Base-by-base conservation (phyloP, 1,140 invertebrate genomes). In the Bradynema listronoti region DNA sequence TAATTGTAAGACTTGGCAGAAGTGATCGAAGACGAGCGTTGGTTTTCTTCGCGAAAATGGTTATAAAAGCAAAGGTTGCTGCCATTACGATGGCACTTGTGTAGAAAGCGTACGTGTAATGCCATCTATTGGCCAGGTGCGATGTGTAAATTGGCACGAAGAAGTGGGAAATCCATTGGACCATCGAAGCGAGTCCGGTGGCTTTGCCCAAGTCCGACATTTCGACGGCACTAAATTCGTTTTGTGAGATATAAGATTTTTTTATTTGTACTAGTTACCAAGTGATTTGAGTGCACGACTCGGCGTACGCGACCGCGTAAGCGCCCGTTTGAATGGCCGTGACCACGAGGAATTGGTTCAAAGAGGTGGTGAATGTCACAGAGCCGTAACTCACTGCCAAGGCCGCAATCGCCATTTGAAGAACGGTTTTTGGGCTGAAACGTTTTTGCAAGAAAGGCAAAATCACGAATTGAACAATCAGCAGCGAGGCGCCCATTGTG, bases 101-200 rank as follows among this genome's bases (percentile, higher is more conserved):
- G 56, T 76, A 76, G 56, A 76, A 76, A 11, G 73, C 73, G 50
- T 77, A 76, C 11, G 72, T 76, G 66, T 77, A 76, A 45, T 76
- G 73, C 47, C 56, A 77, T 34, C 63, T 55, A 14, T 70, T 42
- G 7, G 78, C 73, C 2, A 76, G 41, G 33, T 78, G 72, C 1
- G 75, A 77, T n/a, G 73, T 74, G 34, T 76, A 76, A 43, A 76
- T 57, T 3, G 73, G 73, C 7, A 76, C 54, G 39, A 78, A 53
- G 47, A 76, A 78, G 46, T 76, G 75, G n/a, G 64, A 59, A 6
- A 58, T 45, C 73, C 73, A 76, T 59, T 78, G 75, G n/a, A 71
- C 65, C 75, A 76, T 77, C 29, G 73, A 72, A 39, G 75, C 75
- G 24, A 76, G 55, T 30, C 73, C 73, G 3, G 73, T 78, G 1